phyloP scores from a whole-genome alignment of 2,888 invertebrate species.

The Deroplatys truncata region DNA sequence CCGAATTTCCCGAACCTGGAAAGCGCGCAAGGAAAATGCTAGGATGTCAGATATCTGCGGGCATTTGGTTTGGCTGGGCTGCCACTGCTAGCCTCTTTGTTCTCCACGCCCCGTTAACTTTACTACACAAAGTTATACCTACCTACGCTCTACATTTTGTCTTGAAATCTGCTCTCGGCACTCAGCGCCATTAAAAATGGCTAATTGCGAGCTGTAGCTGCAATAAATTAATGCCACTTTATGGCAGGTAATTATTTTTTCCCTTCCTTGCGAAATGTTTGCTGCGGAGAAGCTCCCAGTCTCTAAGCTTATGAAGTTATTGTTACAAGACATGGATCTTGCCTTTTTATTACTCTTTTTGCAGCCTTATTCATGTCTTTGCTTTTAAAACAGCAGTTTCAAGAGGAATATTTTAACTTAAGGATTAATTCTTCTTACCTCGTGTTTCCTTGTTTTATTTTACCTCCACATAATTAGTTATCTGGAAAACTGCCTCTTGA shows the following conservation, averaged over 20 bases:
- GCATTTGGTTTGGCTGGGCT: background rate
- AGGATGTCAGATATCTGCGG: background rate
- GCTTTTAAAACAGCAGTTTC: background rate
- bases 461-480: no score
- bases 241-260: background rate
- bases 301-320: no score
- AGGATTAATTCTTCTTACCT: no score
- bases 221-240: background rate
- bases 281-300: no score
- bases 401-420: background rate
- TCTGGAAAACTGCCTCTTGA: no score
- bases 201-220: background rate
- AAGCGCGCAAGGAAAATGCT: background rate
- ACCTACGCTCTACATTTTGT: background rate
- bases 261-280: background rate
- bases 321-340: no score
- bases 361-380: background rate
- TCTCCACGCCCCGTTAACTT: background rate
- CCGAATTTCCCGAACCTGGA: background rate
- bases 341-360: background rate
- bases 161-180: background rate
- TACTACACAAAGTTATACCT: background rate
- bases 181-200: background rate
- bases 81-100: background rate
- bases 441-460: no score